phyloP scores from a whole-genome alignment of 2,797 vertebrate genomes.

The Pipistrellus pygmaeus region DNA sequence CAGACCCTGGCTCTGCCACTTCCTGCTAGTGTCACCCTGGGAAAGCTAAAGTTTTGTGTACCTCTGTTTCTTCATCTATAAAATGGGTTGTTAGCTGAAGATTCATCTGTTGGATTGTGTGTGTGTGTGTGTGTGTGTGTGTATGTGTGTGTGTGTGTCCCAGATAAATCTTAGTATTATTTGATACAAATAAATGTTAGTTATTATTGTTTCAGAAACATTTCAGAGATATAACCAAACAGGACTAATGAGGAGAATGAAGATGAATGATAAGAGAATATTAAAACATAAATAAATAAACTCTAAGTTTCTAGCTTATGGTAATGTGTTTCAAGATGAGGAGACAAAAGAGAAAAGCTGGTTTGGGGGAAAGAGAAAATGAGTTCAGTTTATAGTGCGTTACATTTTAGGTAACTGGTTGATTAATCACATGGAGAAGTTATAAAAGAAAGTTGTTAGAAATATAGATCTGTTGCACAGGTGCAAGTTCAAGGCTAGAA shows the following conservation, averaged over 20 bases:
- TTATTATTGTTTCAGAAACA: conserved; percentile 2
- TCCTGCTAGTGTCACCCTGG: not conserved
- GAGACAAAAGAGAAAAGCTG: not conserved
- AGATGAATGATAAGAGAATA: not conserved
- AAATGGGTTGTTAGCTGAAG: not conserved
- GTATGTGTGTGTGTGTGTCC: not conserved
- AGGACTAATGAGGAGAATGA: not conserved
- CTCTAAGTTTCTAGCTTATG: not conserved
- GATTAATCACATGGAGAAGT: not conserved
- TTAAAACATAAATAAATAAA: not conserved
- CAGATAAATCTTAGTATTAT: not conserved
- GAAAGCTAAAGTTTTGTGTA: not conserved
- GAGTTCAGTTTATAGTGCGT: not conserved
- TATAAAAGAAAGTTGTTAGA: conserved; percentile 6
- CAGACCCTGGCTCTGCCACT: not conserved
- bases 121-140: too few species aligned
- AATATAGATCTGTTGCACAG: not conserved
- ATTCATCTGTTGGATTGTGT: not conserved
- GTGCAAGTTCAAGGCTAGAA: not conserved
- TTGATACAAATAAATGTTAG: not conserved
- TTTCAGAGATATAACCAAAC: not conserved
- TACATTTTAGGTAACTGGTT: not conserved
- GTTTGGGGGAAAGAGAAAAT: conserved; percentile 1
- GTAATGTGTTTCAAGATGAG: not conserved
- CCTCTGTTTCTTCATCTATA: not conserved